phyloP scores from a whole-genome alignment of 53 echinoderm and acorn worm genomes.

The Holothuria scabra region DNA sequence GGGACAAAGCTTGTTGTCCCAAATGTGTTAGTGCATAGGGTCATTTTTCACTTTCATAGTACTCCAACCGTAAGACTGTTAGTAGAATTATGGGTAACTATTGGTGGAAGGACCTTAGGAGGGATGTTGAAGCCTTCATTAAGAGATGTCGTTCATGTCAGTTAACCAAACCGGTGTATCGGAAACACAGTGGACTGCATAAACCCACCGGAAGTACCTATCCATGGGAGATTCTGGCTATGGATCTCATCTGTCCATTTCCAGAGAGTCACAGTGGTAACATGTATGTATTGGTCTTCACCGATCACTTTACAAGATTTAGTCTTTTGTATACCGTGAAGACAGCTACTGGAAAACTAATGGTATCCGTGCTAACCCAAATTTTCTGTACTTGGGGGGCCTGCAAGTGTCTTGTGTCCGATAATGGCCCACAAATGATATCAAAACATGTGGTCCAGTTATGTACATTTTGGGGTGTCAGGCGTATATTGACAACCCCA shows the following conservation, averaged over 20 bases:
- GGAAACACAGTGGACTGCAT: constrained; percentile 36
- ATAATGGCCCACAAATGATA: constrained; percentile 69
- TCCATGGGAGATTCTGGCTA: too few relatives aligned
- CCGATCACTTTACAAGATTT: constrained; percentile 55
- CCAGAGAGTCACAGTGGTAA: constrained; percentile 56
- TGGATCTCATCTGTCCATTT: constrained; percentile 57
- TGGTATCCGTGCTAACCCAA: constrained; percentile 46
- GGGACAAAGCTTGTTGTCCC: too few relatives aligned
- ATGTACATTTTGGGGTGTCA: too few relatives aligned
- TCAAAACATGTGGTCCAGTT: constrained; percentile 33
- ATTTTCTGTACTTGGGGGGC: constrained; percentile 61
- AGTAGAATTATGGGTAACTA: background rate
- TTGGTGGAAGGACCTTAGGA: background rate
- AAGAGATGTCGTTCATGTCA: constrained; percentile 35
- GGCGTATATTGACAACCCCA: constrained; percentile 55
- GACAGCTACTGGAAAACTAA: constrained; percentile 45
- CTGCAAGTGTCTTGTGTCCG: constrained; percentile 50
- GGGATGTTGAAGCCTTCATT: background rate
- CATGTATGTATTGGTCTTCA: constrained; percentile 46
- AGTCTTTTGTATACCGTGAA: constrained; percentile 45
- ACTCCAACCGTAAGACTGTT: background rate
- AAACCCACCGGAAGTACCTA: constrained; percentile 62
- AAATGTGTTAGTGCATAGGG: too few relatives aligned
- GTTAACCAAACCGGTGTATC: constrained; percentile 51
- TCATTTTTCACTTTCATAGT: background rate